Conservation (phyloP, 2,888 invertebrate genomes). For the Drosophila yooni region DNA sequence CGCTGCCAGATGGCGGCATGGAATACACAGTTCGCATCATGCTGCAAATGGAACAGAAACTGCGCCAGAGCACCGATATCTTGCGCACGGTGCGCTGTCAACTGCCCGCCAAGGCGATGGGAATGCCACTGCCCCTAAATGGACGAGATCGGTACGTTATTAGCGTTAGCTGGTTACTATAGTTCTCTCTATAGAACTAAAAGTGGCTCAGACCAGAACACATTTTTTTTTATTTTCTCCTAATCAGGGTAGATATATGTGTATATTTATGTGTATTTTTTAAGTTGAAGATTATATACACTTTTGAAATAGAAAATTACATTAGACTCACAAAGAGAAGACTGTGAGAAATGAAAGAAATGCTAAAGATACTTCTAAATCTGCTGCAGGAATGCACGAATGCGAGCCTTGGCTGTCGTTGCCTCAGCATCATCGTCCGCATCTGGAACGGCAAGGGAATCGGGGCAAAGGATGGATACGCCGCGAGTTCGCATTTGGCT, state of each 20-base stretch:
- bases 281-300: too few species aligned
- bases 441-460: constrained; percentile 17
- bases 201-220: not conserved
- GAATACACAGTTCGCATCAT: constrained; percentile 89
- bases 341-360: not conserved
- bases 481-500: constrained; percentile 90
- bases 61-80: constrained; percentile 91
- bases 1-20: constrained; percentile 86
- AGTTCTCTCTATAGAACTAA: not conserved
- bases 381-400: constrained; percentile 58
- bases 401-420: constrained; percentile 63
- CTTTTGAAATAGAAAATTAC: not conserved
- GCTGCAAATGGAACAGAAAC: constrained; percentile 90
- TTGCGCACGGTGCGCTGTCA: constrained; percentile 88
- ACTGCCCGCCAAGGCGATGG: constrained; percentile 82
- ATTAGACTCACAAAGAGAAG: not conserved
- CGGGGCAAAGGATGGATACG: constrained; percentile 69
- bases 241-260: too few species aligned
- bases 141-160: constrained; percentile 56
- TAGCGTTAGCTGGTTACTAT: not conserved
- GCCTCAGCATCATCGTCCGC: constrained; percentile 40
- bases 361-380: not conserved
- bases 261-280: too few species aligned
- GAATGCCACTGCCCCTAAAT: constrained; percentile 72
- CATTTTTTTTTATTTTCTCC: not conserved